Evolutionary conservation across 2,797 vertebrate genomes (phyloP).

Genomic region (Gallinago nigripennis): DNA sequence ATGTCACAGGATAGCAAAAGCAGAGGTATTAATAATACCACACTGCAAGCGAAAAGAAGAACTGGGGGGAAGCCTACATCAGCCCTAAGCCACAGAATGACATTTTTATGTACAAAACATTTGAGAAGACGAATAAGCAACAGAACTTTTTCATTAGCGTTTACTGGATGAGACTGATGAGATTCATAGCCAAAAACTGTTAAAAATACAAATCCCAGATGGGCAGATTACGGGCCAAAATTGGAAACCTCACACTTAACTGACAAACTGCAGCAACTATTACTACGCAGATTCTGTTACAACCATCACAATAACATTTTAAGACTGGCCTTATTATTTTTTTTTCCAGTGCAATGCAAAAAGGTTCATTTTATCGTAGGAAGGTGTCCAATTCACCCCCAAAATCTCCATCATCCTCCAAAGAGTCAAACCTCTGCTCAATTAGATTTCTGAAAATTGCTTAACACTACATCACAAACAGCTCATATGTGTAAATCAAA

Average conservation of each 20-base stretch:
- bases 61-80: not conserved
- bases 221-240: not conserved
- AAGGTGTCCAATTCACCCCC: not conserved
- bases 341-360: not conserved
- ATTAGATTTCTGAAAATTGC: not conserved
- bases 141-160: not conserved
- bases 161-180: not conserved
- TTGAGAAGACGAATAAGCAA: constrained; percentile 7
- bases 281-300: not conserved
- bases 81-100: constrained; percentile 16
- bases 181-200: constrained; percentile 1
- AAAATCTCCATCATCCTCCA: not conserved
- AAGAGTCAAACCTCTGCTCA: not conserved
- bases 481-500: not conserved
- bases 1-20: not conserved
- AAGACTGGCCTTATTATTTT: not conserved
- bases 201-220: constrained; percentile 39
- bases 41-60: not conserved
- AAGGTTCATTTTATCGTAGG: not conserved
- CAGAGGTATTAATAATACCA: not conserved
- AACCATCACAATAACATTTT: not conserved
- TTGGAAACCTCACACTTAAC: not conserved
- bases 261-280: not conserved
- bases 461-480: not conserved
- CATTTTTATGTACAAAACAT: constrained; percentile 24